Evolutionary conservation across 1,140 invertebrate species (phyloP), one percentile per base, ranked within the genome.

Genomic region (Parapsyche elsis): DNA sequence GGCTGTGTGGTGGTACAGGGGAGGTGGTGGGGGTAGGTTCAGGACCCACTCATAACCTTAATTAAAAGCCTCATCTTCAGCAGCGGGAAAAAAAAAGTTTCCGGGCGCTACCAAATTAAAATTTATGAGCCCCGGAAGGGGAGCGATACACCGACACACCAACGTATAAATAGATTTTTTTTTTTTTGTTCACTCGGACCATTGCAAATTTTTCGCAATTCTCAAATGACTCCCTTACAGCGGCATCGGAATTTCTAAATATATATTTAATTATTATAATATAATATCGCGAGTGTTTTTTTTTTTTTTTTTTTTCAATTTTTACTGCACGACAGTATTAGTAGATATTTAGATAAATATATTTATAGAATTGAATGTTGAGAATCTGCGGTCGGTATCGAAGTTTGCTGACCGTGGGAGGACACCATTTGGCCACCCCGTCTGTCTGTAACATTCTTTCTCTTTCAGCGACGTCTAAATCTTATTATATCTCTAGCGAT

Each of bases 41-140:
- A 46, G 38, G 79, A 76, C 78, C 81, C 80, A 81, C 79, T 83
- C 80, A 83, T 83, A 83, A 83, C 80, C 82, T 83, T 83, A 83
- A 83, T 83, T 83, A 83, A 83, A 83, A 81, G 82, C 82, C 80
- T 81, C 82, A 81, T 83, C 82, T 83, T 81, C 73, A 64, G 64
- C 82, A 81, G 80, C 75, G 82, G 67, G 80, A 83, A 80, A 74
- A 83, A 83, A 83, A 81, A 83, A 83, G 80, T 83, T 83, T 76
- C 78, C 81, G 76, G 79, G 76, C 38, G 76, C 73, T 80, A 79
- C 77, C 79, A 83, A 83, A 83, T 83, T 83, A 83, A 83, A 83
- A 83, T 83, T 83, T 83, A 83, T 81, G 78, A 80, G 76, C 24
- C 80, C 77, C 80, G 82, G 75, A 81, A 77, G 81, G 77, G 79